phyloP scores from a whole-genome alignment of 2,113 vertebrate species.

The Microcebus tavaratra region DNA sequence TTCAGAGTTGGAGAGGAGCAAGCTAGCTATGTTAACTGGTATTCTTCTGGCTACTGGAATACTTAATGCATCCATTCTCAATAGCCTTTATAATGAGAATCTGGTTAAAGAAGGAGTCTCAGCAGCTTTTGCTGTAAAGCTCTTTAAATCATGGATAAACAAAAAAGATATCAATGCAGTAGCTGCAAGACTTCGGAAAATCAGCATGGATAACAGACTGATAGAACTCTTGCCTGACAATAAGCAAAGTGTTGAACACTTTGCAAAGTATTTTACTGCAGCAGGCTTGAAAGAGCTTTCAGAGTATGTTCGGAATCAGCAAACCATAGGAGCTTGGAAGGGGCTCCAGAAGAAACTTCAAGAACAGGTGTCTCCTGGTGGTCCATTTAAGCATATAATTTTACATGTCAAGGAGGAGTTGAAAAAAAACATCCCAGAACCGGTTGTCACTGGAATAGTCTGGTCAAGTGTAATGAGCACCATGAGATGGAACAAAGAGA shows the following conservation, averaged over 20 bases:
- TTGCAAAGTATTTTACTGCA: conserved; percentile 99
- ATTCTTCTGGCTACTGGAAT: conserved; percentile 98
- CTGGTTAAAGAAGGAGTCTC: conserved; percentile 99
- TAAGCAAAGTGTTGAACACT: conserved; percentile 98
- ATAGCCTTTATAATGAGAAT: conserved; percentile 98
- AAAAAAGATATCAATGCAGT: conserved; percentile 99
- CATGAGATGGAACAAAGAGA: conserved; percentile 99
- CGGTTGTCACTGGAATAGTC: conserved; percentile 94
- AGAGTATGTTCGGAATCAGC: conserved; percentile 97
- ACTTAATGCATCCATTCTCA: conserved; percentile 96
- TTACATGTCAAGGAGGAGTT: conserved; percentile 94
- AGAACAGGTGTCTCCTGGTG: conserved; percentile 95
- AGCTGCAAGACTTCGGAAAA: conserved; percentile 95
- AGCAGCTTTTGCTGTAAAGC: conserved; percentile 98
- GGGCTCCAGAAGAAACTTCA: conserved; percentile 98
- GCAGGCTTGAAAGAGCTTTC: conserved; percentile 97
- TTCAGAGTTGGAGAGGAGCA: conserved; percentile 98
- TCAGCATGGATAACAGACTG: conserved; percentile 98
- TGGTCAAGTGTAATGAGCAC: conserved; percentile 98
- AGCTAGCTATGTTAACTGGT: conserved; percentile 97
- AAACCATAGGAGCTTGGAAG: conserved; percentile 96
- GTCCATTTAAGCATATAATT: conserved; percentile 97
- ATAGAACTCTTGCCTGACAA: conserved; percentile 99
- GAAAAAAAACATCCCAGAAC: conserved; percentile 97
- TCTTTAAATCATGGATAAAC: conserved; percentile 99